Base-by-base conservation (phyloP, 1,140 invertebrate species). In the Thaumetopoea pityocampa region DNA sequence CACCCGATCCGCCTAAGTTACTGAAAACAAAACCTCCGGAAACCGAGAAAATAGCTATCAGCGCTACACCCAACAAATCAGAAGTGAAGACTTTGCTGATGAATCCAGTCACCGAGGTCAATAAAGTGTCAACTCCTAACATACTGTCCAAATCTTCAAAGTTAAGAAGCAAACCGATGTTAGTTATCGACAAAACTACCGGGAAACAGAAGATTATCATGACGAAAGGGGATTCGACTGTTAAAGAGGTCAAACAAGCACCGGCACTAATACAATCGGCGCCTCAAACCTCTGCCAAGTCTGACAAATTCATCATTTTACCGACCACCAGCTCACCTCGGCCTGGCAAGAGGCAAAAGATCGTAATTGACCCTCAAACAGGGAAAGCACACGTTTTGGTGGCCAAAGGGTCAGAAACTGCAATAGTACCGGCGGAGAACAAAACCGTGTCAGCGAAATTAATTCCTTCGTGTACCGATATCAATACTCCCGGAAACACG, bases 221-320 rank as follows among this genome's bases (percentile, higher is more conserved):
- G 61, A 64, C 77, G 0, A 74, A 83, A 54, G 10, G 64, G 0
- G 79, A 85, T 15, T 45, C 59, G 3, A 15, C 59, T 1, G 35
- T 67, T 2, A 80, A 80, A 53, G 81, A 83, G 57, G 42, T 67
- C 18, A 81, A 78, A 56, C 70, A 67, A 34, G 19, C 53, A 2
- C 41, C 48, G 2, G 35, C 62, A 3, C 30, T 76, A 14, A 48
- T 74, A 29, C 73, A 77, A 40, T 16, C 67, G 11, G 55, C 56
- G n/a, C 37, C 67, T 8, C 71, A 78, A 48, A 59, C 14, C 42
- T 76, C 80, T 12, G 57, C 59, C 1, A 87, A 88, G 56, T 52
- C 84, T 0, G 87, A 88, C 14, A 90, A 90, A 50, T 90, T 88
- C 51, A 88, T 91, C 2, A 87, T 91, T 20, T 82, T 92, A 14